Evolutionary conservation across 2,113 vertebrate species (phyloP).

Genomic region (Lepidothrix coronata): DNA sequence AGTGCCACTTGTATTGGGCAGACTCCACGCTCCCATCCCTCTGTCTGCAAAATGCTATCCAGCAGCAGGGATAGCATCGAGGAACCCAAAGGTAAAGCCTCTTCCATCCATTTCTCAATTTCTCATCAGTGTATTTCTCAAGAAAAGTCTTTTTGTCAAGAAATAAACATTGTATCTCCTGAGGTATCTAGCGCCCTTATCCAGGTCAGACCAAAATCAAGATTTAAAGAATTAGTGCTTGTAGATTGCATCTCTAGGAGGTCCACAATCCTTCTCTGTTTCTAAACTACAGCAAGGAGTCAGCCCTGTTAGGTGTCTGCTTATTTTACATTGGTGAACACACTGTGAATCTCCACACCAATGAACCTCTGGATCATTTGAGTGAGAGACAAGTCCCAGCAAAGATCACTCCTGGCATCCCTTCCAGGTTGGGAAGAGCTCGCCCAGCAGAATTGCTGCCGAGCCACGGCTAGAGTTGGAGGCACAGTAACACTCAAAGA

Average conservation of each 20-base stretch:
- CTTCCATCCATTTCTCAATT: background rate
- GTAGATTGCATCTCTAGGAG: background rate
- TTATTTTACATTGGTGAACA: background rate
- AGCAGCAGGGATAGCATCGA: background rate
- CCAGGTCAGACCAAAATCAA: background rate
- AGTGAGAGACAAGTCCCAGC: background rate
- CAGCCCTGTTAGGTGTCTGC: background rate
- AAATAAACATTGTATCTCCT: background rate
- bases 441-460: background rate
- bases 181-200: background rate
- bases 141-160: background rate
- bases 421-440: background rate
- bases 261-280: background rate
- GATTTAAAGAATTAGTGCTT: background rate
- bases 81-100: background rate
- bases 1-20: background rate
- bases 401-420: background rate
- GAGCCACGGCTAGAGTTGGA: background rate
- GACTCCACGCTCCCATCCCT: background rate
- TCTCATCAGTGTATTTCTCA: background rate
- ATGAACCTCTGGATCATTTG: background rate
- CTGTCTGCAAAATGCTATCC: background rate
- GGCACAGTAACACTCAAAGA: background rate
- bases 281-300: background rate
- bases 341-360: background rate